phyloP scores from a whole-genome alignment of 2,113 vertebrate genomes.

The Atherinomorus stipes region DNA sequence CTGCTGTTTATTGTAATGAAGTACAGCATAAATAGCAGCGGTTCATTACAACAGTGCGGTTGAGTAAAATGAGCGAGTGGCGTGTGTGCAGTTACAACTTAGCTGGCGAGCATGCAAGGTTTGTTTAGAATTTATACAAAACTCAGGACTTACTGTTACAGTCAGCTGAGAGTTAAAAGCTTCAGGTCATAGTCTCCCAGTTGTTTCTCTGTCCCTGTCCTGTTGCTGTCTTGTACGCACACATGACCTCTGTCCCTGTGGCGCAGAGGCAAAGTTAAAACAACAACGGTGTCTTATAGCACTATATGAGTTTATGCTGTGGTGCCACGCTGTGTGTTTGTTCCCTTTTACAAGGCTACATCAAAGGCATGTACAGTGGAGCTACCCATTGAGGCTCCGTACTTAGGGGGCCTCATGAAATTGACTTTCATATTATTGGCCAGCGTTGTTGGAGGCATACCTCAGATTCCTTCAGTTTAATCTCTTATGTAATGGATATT shows the following conservation, averaged over 20 bases:
- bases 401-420: conserved; percentile 37
- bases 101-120: conserved; percentile 8
- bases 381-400: conserved; percentile 41
- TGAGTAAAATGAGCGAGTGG: conserved; percentile 58
- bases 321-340: conserved; percentile 44
- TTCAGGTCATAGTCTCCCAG: neutral
- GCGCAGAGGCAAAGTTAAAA: conserved; percentile 46
- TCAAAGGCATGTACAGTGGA: conserved; percentile 64
- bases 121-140: conserved; percentile 36
- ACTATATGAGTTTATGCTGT: conserved; percentile 26
- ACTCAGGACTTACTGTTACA: conserved; percentile 18
- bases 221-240: conserved; percentile 11
- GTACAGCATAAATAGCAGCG: conserved; percentile 51
- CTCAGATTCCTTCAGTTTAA: conserved; percentile 79
- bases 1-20: conserved; percentile 54
- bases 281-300: conserved; percentile 43
- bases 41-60: conserved; percentile 53
- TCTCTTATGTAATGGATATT: conserved; percentile 82
- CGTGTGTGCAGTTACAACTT: conserved; percentile 42
- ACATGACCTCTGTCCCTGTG: conserved; percentile 23
- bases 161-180: neutral
- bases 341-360: conserved; percentile 58
- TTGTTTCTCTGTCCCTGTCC: conserved; percentile 33
- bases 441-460: conserved; percentile 72
- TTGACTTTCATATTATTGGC: conserved; percentile 70